Base-by-base conservation (phyloP, 2,888 invertebrate species). In the Mesorhabditis belari region DNA sequence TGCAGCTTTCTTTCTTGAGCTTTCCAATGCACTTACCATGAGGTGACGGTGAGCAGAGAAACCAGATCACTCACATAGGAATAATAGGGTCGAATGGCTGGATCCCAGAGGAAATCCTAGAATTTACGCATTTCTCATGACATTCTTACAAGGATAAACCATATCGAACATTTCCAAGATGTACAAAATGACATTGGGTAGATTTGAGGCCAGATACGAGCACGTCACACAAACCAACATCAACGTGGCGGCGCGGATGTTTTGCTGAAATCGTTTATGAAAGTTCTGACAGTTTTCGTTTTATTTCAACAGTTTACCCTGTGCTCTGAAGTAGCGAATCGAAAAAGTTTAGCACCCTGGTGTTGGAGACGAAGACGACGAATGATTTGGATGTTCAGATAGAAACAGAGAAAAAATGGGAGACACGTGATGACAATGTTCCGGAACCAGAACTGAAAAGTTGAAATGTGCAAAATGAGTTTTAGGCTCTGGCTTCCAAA, bases 261-360 rank as follows among this genome's bases (percentile, higher is more conserved):
- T 77, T 56, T 73, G 70, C 76, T 76, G 59, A 53, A 72, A 66
- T n/a, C 17, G 9, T 26, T 6, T 5, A 54, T n/a, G 6, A 60
- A 26, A 24, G 12, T 5, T 19, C 5, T 49, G 5, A 17, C 5
- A 17, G 6, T 49, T 5, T 5, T 12, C 21, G 28, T 55, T n/a
- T n/a, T n/a, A n/a, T n/a, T n/a, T n/a, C n/a, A n/a, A n/a, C n/a
- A n/a, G n/a, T n/a, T 55, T 49, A 76, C 76, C 49, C 77, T 60
- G 58, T 78, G 78, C 57, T 78, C 75, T 3, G 76, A 75, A 2
- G 76, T 78, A 53, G 74, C 77, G 56, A 77, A 78, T 17, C 78
- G 65, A 54, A 78, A 78, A 21, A 78, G 66, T 49, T 76, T 70
- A 2, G 77, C 77, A 6, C 76, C 77, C 49, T 69, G 63, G 58